Evolutionary conservation across 2,113 vertebrate species (phyloP).

Genomic region (Dasyprocta punctata): DNA sequence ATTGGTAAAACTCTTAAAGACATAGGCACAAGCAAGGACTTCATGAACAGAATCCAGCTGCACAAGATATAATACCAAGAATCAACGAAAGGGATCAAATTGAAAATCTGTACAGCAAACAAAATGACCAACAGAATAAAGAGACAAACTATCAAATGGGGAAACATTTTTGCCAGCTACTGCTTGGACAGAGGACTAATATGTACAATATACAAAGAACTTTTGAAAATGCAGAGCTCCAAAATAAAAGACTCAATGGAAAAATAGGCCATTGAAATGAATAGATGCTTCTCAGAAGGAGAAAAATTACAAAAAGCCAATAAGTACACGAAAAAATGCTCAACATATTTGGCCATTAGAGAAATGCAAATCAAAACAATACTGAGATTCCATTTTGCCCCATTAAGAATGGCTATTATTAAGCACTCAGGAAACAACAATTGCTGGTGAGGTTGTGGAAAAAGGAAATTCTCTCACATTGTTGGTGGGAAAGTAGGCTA

Average conservation of each 20-base stretch:
- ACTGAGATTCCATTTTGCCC: neutral
- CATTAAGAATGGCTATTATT: neutral
- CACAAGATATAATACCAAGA: neutral
- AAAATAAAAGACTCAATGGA: neutral
- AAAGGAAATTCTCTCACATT: neutral
- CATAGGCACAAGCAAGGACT: neutral
- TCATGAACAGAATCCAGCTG: neutral
- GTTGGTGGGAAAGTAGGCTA: neutral
- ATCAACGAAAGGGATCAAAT: neutral
- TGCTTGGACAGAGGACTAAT: neutral
- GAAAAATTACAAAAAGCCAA: neutral
- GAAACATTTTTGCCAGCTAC: neutral
- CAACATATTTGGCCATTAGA: neutral
- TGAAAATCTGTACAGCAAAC: neutral
- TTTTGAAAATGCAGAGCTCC: neutral
- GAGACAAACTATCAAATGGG: neutral
- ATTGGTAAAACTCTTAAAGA: neutral
- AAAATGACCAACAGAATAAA: neutral
- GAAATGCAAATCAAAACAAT: neutral
- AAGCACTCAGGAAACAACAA: neutral
- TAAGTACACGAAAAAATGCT: neutral
- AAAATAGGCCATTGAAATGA: neutral
- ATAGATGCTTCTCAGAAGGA: neutral
- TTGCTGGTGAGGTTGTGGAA: neutral
- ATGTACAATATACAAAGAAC: neutral